phyloP scores from a whole-genome alignment of 1,140 invertebrate genomes.

The Pogonomyrmex barbatus region DNA sequence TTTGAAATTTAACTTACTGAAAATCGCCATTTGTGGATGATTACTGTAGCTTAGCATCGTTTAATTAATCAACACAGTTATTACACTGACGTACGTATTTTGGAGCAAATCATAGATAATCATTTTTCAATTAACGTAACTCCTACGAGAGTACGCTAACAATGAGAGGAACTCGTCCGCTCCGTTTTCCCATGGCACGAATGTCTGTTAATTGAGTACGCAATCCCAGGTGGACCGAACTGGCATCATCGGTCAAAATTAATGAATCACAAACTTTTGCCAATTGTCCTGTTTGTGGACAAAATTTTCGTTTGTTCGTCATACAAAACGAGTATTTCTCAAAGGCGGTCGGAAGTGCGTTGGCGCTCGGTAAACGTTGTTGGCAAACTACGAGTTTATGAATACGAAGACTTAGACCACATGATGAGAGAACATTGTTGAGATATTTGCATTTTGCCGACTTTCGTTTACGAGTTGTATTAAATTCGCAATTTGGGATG shows the following conservation, averaged over 20 bases:
- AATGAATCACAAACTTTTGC: constrained; percentile 5
- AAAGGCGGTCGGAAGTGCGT: background rate
- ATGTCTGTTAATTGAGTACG: background rate
- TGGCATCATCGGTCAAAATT: constrained; percentile 2
- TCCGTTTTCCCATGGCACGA: background rate
- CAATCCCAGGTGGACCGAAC: background rate
- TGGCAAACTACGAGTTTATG: constrained; percentile 6
- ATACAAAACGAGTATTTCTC: background rate
- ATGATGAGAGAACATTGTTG: constrained; percentile 8
- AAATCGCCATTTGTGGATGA: background rate
- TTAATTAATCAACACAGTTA: constrained; percentile 2
- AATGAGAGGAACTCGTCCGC: background rate
- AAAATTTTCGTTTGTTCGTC: constrained; percentile 6
- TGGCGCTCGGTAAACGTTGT: background rate
- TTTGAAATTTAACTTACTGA: constrained; percentile 9
- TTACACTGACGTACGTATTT: background rate
- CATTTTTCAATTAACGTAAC: constrained; percentile 26
- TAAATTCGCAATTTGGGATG: constrained; percentile 37
- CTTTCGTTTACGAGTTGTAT: background rate
- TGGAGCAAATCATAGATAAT: constrained; percentile 11
- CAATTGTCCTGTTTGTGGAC: background rate
- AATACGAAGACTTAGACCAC: background rate
- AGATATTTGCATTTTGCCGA: constrained; percentile 43
- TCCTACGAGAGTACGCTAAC: background rate
- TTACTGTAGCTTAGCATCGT: background rate